A percentile compares a stretch with the other conserved stretches of the same genome.
Evolutionary conservation across 2,113 vertebrate genomes (phyloP).

Genomic region (Rhea pennata): DNA sequence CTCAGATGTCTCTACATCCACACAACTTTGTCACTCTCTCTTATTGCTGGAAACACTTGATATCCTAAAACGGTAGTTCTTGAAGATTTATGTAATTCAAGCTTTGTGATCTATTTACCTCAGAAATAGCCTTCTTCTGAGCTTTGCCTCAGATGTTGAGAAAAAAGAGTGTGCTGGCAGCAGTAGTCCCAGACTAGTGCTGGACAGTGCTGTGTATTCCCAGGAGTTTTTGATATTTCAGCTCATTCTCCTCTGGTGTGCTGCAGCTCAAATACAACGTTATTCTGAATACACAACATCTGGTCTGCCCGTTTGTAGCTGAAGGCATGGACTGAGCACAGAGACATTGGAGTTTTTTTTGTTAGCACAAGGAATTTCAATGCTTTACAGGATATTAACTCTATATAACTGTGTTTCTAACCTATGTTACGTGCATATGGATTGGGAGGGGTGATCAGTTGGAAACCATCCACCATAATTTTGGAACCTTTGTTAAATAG

Average conservation of each 20-base stretch:
- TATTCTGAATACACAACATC: not conserved
- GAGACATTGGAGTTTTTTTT: not conserved
- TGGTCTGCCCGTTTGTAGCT: not conserved
- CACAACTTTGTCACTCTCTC: not conserved
- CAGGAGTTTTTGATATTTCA: not conserved
- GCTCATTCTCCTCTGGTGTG: not conserved
- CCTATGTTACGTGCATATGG: rapidly evolving
- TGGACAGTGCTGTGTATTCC: not conserved
- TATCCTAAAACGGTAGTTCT: not conserved
- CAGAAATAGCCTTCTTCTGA: not conserved
- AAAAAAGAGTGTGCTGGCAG: not conserved
- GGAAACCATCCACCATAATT: not conserved
- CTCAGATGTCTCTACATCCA: not conserved
- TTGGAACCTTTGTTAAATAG: not conserved
- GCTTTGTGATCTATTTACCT: not conserved
- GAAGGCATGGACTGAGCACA: not conserved
- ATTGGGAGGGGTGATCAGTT: not conserved
- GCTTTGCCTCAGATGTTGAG: not conserved
- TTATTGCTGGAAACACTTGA: not conserved
- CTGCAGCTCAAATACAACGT: not conserved
- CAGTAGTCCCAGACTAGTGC: not conserved
- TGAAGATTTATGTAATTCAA: not conserved
- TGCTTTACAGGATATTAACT: not conserved
- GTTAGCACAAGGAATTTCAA: not conserved
- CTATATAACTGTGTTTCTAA: not conserved